Base-by-base conservation (phyloP, 2,797 vertebrate genomes). In the Craterocephalus amniculus region DNA sequence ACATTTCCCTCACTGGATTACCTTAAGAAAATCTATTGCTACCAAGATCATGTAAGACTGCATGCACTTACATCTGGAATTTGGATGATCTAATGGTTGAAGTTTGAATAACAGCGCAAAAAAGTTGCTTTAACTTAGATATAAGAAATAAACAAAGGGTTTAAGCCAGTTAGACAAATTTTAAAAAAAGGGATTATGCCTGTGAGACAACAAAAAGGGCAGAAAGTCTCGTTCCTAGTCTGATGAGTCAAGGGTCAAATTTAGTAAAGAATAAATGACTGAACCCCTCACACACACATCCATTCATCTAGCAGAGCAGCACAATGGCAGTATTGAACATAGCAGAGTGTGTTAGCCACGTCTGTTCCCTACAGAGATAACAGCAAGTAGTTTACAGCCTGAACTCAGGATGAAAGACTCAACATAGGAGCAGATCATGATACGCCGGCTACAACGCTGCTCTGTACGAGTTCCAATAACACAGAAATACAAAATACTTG, bases 321-420 rank as follows among this genome's bases (percentile, higher is more conserved):
- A 94, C 91, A 93, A 92, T 86, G 82, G 83, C 82, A 70, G 85
- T 87, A 93, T 91, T 93, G 88, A 92, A 78, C 80, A 69, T 35
- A 20, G 81, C 74, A 83, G 79, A 73, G 79, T 67, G 69, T 68
- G 67, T 58, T 86, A 67, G 76, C 76, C 70, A 75, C 79, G 66
- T 72, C 86, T 84, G 81, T 86, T 88, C 78, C 80, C 78, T 56
- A 62, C 75, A 67, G 65, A 70, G 62, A 63, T 63, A 48, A 2
- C 68, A 63, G 75, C 80, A 84, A 83, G 34, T 74, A 74, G 79
- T 85, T 84, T 78, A 79, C 70, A 84, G 72, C 75, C 51, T 20
- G 29, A 57, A 74, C 58, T 70, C 67, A 45, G 68, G 74, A 36
- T 58, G 43, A 77, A 76, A 69, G 62, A 73, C 61, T 72, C 32